phyloP scores from a whole-genome alignment of 2,797 vertebrate genomes.

The Chiloscyllium punctatum region DNA sequence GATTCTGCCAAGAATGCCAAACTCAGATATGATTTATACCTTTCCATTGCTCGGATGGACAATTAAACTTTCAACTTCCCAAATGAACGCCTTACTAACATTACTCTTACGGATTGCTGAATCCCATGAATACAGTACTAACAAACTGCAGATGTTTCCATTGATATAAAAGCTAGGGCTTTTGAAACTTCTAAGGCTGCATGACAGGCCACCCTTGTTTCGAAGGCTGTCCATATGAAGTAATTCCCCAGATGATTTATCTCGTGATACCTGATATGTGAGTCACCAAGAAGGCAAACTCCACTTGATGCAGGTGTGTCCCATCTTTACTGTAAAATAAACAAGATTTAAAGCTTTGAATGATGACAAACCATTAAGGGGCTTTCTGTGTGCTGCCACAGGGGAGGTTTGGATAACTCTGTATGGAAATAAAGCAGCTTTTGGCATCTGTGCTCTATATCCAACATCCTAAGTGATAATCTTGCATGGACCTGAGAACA shows the following conservation, averaged over 20 bases:
- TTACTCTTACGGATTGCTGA: background rate
- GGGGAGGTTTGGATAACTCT: background rate
- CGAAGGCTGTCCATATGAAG: background rate
- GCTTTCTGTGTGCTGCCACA: background rate
- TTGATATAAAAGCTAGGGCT: background rate
- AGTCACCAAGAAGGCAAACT: background rate
- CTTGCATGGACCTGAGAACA: background rate
- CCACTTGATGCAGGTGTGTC: conserved; percentile 19
- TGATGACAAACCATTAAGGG: background rate
- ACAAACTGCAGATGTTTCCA: background rate
- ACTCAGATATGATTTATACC: background rate
- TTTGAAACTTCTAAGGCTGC: background rate
- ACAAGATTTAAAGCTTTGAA: background rate
- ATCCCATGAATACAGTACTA: background rate
- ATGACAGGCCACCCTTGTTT: background rate
- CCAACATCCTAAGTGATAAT: background rate
- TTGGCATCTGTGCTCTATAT: background rate
- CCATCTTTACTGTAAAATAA: background rate
- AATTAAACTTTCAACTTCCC: background rate
- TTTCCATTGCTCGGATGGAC: background rate
- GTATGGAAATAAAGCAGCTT: background rate
- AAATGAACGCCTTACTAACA: background rate
- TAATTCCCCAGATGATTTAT: background rate
- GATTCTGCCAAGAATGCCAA: conserved; percentile 4
- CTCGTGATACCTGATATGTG: background rate